Base-by-base conservation (phyloP, 2,888 invertebrate genomes). In the Cacoxenus indagator region DNA sequence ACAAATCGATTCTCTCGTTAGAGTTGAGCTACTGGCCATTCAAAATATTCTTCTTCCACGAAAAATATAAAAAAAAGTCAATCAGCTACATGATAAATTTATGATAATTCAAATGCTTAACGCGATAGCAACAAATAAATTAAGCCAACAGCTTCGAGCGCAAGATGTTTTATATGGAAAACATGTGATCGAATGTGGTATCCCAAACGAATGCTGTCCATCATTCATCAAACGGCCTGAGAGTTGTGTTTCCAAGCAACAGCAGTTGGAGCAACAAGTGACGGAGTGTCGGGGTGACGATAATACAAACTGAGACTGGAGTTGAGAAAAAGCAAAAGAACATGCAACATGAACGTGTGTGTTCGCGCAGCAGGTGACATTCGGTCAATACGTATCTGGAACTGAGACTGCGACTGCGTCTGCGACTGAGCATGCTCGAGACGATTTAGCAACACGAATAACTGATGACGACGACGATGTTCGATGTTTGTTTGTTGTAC, bases 301-400 rank as follows among this genome's bases (percentile, higher is more conserved):
- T 37, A 14, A n/a, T n/a, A 37, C n/a, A 27, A 70, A 70, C 67
- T 68, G 68, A 67, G 70, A 70, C 70, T 71, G 26, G 55, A 37
- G 65, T 24, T 55, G 54, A 54, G 24, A 64, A 24, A 59, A 46
- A 2, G 8, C 22, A n/a, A 43, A 43, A 43, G 22, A 45, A 61
- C 48, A 48, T 27, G 45, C 67, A 67, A 61, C 48, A 67, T 66
- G 67, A 67, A 74, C 69, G 45, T 67, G 64, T 70, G 73, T 83
- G 84, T 78, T 76, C 74, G 84, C 82, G 74, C 82, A 82, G 82
- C 82, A 82, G 82, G 82, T 82, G 82, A 82, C 82, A 82, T 82
- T 84, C 77, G 5, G 37, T 8, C 51, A 51, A 22, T 19, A 19
- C 8, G 4, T 4, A 22, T 11, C 37, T 37, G 37, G 14, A 37